Conservation (phyloP, 2,888 invertebrate species). For the Lasioglossum vierecki region DNA sequence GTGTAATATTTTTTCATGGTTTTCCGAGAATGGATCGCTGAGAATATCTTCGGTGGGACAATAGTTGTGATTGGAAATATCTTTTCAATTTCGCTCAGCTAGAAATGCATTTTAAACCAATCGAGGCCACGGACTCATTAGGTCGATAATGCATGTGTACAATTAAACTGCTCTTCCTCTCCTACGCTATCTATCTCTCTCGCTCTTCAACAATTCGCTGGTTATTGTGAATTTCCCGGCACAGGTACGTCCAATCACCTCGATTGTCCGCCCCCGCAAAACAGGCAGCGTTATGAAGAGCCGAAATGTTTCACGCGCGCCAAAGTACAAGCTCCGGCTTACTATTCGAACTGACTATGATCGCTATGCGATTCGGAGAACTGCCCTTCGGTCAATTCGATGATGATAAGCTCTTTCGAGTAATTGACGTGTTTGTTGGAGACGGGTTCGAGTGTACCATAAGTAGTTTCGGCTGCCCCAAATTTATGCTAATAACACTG, state of each 20-base stretch:
- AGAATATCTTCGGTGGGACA: background rate
- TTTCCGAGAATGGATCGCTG: background rate
- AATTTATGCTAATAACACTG: background rate
- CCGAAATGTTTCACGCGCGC: background rate
- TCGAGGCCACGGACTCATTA: slow-evolving; percentile 20
- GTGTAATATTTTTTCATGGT: background rate
- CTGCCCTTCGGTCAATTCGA: background rate
- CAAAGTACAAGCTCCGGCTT: background rate
- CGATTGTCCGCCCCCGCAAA: background rate
- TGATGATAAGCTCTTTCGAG: background rate
- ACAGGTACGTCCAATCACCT: slow-evolving; percentile 2
- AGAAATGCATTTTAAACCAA: background rate
- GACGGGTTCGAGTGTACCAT: background rate
- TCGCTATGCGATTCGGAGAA: background rate
- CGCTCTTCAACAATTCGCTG: background rate
- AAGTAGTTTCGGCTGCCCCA: too few species aligned
- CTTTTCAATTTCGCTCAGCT: background rate
- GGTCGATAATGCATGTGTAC: slow-evolving; percentile 15
- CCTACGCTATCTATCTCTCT: background rate
- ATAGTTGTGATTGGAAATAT: background rate
- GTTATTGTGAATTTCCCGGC: slow-evolving; percentile 24
- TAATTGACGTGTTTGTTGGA: background rate
- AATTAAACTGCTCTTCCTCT: slow-evolving; percentile 31
- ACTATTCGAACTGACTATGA: background rate
- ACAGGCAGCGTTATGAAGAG: slow-evolving; percentile 14